phyloP scores from a whole-genome alignment of 2,797 vertebrate species.

The Scyliorhinus canicula region DNA sequence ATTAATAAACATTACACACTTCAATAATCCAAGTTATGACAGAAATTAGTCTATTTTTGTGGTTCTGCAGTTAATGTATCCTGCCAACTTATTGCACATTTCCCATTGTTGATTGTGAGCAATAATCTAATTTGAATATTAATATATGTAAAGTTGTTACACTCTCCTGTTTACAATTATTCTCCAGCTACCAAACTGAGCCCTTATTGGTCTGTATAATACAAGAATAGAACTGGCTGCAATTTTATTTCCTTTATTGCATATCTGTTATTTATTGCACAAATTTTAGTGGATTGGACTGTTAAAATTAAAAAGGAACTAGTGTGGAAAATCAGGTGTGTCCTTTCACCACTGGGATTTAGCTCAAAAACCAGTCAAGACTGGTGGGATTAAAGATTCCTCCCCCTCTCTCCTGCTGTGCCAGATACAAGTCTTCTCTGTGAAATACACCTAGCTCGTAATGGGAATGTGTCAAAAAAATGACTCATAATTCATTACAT shows the following conservation, averaged over 20 bases:
- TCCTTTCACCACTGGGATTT: background rate
- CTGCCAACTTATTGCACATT: background rate
- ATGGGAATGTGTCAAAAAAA: background rate
- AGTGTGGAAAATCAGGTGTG: background rate
- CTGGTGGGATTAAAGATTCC: background rate
- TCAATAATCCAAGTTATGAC: background rate
- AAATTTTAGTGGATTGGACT: background rate
- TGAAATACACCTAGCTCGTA: background rate
- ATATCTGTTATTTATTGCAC: background rate
- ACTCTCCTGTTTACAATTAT: background rate
- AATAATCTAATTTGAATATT: conserved; percentile 29
- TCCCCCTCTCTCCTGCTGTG: background rate
- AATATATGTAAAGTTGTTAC: conserved; percentile 2
- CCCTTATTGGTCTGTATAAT: background rate
- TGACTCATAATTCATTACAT: conserved; percentile 9
- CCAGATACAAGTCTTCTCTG: background rate
- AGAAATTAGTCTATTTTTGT: background rate
- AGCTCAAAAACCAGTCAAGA: background rate
- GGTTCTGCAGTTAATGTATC: background rate
- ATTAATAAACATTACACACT: background rate
- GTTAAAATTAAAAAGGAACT: background rate
- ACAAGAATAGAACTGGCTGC: background rate
- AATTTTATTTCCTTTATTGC: conserved; percentile 17
- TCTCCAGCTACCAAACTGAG: background rate
- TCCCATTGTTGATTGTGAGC: conserved; percentile 26